These are phyloP conservation scores for Brachionus rubens DNA, from an alignment of 1,140 invertebrate genomes.

Conservation along the genomic window DNA sequence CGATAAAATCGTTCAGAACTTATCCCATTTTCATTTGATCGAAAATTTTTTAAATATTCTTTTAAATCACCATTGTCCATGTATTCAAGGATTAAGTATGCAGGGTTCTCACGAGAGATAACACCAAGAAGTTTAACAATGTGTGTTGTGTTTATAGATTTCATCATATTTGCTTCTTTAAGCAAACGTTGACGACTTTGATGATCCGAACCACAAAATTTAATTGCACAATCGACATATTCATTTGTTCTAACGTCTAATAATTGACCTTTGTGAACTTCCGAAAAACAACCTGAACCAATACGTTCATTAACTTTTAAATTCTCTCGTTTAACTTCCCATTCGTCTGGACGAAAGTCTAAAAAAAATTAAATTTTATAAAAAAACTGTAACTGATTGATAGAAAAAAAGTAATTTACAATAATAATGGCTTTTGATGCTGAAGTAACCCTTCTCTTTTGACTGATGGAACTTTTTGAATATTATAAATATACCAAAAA, in stretches of 20 bases:
- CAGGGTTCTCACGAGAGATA: neutral
- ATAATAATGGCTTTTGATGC: slow-evolving; percentile 26
- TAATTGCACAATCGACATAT: slow-evolving; percentile 15
- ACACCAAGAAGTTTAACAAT: slow-evolving; percentile 31
- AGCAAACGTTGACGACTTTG: slow-evolving; percentile 40
- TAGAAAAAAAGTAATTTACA: neutral
- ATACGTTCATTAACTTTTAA: slow-evolving; percentile 6
- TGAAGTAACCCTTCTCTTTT: slow-evolving; percentile 23
- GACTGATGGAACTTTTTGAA: slow-evolving; percentile 1
- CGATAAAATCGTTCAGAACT: slow-evolving; percentile 69
- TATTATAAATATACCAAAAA: neutral
- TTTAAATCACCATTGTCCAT: slow-evolving; percentile 34
- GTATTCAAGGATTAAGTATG: slow-evolving; percentile 6
- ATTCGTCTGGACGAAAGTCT: slow-evolving; percentile 31
- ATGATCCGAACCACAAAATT: slow-evolving; percentile 35
- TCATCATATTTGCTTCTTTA: slow-evolving; percentile 38
- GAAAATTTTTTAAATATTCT: slow-evolving; percentile 20
- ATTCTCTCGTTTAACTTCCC: slow-evolving; percentile 33
- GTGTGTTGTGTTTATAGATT: slow-evolving; percentile 2
- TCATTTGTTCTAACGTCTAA: slow-evolving; percentile 2
- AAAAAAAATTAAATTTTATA: neutral
- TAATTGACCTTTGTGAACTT: slow-evolving; percentile 24
- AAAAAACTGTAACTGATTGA: neutral
- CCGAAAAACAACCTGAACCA: slow-evolving; percentile 14
- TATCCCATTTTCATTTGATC: neutral